A percentile compares a stretch with the other conserved stretches of the same genome.
phyloP scores from a whole-genome alignment of 1,140 invertebrate species.

The Agrilus planipennis region DNA sequence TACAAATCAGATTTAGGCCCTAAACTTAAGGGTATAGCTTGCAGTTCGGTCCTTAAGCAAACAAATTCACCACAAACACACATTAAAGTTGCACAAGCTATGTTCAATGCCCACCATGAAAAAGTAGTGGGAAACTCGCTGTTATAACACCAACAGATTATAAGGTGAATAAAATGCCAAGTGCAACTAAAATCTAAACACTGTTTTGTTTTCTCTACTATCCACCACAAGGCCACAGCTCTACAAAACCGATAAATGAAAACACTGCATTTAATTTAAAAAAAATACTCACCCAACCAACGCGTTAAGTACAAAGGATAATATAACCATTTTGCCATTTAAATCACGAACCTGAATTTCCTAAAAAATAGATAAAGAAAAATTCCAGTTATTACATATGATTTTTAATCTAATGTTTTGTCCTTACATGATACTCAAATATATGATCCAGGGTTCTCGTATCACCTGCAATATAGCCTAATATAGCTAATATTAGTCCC shows the following conservation, averaged over 20 bases:
- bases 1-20: conserved; percentile 54
- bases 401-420: not conserved
- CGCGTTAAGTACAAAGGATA: conserved; percentile 70
- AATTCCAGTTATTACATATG: conserved; percentile 10
- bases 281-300: conserved; percentile 45
- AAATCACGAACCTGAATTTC: conserved; percentile 72
- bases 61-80: conserved; percentile 96
- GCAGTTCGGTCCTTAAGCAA: conserved; percentile 86
- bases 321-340: conserved; percentile 63
- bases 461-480: conserved; percentile 61
- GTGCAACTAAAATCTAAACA: conserved; percentile 90
- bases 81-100: conserved; percentile 77
- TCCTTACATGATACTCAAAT: conserved; percentile 77
- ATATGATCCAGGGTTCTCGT: conserved; percentile 74
- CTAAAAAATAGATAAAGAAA: too few relatives aligned
- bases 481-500: conserved; percentile 65
- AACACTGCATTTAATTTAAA: conserved; percentile 6
- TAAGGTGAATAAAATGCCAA: conserved; percentile 80
- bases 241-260: conserved; percentile 35
- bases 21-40: conserved; percentile 80
- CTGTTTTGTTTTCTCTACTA: conserved; percentile 84
- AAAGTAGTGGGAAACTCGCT: conserved; percentile 74
- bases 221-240: conserved; percentile 65
- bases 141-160: conserved; percentile 85
- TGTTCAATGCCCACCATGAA: conserved; percentile 91